These are phyloP conservation scores for Nephrotoma flavescens DNA, from an alignment of 2,888 invertebrate genomes.

Conservation along the genomic window DNA sequence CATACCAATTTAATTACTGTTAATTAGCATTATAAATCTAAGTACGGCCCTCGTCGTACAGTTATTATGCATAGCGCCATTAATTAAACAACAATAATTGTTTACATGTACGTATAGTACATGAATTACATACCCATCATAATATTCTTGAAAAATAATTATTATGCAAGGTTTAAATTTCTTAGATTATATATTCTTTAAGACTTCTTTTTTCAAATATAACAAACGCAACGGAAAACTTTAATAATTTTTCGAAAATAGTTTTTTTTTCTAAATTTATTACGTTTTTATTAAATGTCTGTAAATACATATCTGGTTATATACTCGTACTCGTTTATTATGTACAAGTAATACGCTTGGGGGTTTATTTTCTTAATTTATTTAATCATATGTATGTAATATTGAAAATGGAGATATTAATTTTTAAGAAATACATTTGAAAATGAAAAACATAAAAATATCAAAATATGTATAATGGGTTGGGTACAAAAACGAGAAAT, in stretches of 20 bases:
- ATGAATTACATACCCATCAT: neutral
- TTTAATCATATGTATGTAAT: too few species aligned
- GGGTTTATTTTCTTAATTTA: too few species aligned
- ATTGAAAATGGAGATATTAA: too few species aligned
- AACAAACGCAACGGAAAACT: neutral
- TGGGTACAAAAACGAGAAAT: too few species aligned
- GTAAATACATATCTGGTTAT: too few species aligned
- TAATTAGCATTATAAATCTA: too few species aligned
- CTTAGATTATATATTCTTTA: neutral
- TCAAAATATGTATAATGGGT: too few species aligned
- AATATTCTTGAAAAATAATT: neutral
- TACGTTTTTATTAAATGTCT: neutral
- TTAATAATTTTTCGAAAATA: neutral
- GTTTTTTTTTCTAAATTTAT: neutral
- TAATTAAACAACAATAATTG: neutral
- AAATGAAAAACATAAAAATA: neutral
- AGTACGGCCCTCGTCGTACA: too few species aligned
- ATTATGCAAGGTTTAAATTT: neutral
- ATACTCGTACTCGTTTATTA: too few species aligned
- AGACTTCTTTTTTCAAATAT: too few species aligned
- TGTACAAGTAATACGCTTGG: too few species aligned
- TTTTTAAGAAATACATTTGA: neutral
- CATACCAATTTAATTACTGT: too few species aligned
- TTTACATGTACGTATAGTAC: neutral
- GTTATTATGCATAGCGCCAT: neutral